Percentiles rank a stretch among this genome's conserved stretches.
Evolutionary conservation across 2,888 invertebrate genomes (phyloP).

Genomic region (Chalcis sispes): DNA sequence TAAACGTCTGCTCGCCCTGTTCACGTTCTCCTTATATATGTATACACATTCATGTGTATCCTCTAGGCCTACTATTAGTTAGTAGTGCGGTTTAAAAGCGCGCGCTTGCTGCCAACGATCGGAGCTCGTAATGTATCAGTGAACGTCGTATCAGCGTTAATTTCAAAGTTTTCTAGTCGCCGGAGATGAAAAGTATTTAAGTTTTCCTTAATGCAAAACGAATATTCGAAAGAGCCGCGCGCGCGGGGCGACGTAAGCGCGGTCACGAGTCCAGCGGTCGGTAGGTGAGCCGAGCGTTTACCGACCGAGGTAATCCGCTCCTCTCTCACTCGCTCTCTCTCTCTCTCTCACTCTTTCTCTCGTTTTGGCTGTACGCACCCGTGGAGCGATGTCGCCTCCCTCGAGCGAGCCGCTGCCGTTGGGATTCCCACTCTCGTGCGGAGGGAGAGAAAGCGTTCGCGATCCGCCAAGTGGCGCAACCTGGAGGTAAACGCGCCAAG

Average conservation of each 20-base stretch:
- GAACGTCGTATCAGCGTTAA: too few species aligned
- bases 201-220: too few species aligned
- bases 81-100: slow-evolving; percentile 19
- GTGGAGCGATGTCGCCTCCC: slow-evolving; percentile 60
- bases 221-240: too few species aligned
- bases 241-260: too few species aligned
- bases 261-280: slow-evolving; percentile 41
- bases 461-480: slow-evolving; percentile 73
- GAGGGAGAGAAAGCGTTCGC: too few species aligned
- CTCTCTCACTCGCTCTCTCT: slow-evolving; percentile 22
- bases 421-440: not conserved
- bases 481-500: slow-evolving; percentile 59
- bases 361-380: slow-evolving; percentile 56
- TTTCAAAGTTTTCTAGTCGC: not conserved
- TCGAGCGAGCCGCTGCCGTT: slow-evolving; percentile 33
- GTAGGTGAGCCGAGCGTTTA: slow-evolving; percentile 51
- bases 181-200: not conserved
- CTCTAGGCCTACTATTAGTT: slow-evolving; percentile 44
- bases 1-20: slow-evolving; percentile 72
- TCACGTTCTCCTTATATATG: slow-evolving; percentile 65
- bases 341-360: too few species aligned
- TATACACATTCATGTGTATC: slow-evolving; percentile 3
- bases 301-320: slow-evolving; percentile 60
- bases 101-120: too few species aligned
- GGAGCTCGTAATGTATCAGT: too few species aligned